phyloP scores from a whole-genome alignment of 2,797 vertebrate genomes.

The Scolopax bukidnonensis region DNA sequence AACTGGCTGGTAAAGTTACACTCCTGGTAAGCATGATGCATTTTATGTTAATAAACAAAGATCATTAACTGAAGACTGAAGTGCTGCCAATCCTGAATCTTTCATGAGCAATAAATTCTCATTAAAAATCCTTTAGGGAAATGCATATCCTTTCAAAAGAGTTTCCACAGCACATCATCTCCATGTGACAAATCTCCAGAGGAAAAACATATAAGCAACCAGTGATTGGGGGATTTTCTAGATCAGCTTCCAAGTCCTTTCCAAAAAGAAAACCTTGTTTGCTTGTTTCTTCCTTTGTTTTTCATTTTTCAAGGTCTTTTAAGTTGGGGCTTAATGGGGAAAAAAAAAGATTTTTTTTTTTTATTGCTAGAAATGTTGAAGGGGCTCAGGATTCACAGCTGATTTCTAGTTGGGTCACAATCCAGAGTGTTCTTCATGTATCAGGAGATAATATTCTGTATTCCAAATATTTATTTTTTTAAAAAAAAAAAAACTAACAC shows the following conservation, averaged over 20 bases:
- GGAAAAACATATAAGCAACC: slow-evolving; percentile 5
- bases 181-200: slow-evolving; percentile 25
- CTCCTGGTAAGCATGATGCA: slow-evolving; percentile 26
- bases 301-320: not conserved
- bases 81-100: slow-evolving; percentile 64
- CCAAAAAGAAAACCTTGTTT: not conserved
- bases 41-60: slow-evolving; percentile 67
- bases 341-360: not conserved
- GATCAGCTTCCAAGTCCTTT: slow-evolving; percentile 3
- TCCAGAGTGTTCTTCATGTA: not conserved
- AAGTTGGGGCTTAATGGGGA: not conserved
- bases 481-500: not conserved
- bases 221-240: slow-evolving; percentile 4
- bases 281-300: not conserved
- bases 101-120: slow-evolving; percentile 64
- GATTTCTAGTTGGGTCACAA: not conserved
- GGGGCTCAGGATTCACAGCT: not conserved
- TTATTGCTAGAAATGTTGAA: not conserved
- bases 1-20: slow-evolving; percentile 35
- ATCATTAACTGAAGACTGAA: slow-evolving; percentile 61
- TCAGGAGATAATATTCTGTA: not conserved
- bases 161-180: slow-evolving; percentile 36
- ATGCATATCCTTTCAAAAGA: slow-evolving; percentile 45
- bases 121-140: slow-evolving; percentile 62
- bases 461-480: not conserved